Conservation (phyloP, 2,888 invertebrate genomes). For the Stictocephala bisonia region DNA sequence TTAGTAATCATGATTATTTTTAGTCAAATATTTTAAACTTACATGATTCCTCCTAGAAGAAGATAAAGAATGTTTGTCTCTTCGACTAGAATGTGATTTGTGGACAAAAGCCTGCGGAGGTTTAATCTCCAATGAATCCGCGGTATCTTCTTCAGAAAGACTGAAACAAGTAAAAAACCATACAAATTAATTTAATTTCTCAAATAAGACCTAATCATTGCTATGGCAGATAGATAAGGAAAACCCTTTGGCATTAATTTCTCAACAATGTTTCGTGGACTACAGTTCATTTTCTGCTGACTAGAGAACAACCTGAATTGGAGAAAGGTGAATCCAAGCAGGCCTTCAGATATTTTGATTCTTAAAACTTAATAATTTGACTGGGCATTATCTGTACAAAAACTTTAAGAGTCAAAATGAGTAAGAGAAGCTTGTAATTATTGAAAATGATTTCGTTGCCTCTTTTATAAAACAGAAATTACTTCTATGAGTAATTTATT, state of each 20-base stretch:
- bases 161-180: slow-evolving; percentile 64
- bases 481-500: no score
- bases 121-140: slow-evolving; percentile 89
- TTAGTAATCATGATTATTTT: no score
- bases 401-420: no score
- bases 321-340: no score
- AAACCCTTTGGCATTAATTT: neutral
- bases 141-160: slow-evolving; percentile 78
- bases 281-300: neutral
- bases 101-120: slow-evolving; percentile 80
- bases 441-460: no score
- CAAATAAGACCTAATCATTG: neutral
- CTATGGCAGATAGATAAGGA: neutral
- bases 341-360: no score
- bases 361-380: no score
- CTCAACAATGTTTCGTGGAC: neutral
- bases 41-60: slow-evolving; percentile 54
- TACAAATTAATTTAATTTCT: neutral
- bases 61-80: slow-evolving; percentile 55
- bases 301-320: neutral
- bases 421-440: no score
- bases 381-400: no score
- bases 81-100: slow-evolving; percentile 51
- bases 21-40: no score
- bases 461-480: no score